Conservation (phyloP, 2,888 invertebrate species). For the Platycnemis pennipes region DNA sequence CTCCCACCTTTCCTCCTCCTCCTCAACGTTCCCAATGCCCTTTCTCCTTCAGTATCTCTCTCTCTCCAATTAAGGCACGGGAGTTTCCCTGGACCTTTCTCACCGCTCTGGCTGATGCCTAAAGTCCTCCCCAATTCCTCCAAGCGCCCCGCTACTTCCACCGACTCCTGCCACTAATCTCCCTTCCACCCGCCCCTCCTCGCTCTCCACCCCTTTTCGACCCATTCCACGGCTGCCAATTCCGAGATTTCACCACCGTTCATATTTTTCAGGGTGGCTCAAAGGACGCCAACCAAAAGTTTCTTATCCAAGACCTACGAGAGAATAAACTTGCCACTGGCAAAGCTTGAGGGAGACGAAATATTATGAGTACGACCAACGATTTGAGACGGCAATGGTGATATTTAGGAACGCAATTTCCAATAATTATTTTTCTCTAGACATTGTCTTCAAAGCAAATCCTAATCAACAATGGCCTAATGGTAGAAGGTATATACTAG, state of each 20-base stretch:
- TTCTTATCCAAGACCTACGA: too few relatives aligned
- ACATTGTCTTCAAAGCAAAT: too few relatives aligned
- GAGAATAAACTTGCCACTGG: too few relatives aligned
- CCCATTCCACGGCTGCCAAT: background rate
- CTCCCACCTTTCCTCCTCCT: background rate
- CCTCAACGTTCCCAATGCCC: background rate
- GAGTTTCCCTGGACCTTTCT: constrained; percentile 26
- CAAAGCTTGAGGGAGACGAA: too few relatives aligned
- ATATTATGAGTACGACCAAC: too few relatives aligned
- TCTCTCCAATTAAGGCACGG: constrained; percentile 62
- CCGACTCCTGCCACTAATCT: background rate
- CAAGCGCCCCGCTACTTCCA: background rate
- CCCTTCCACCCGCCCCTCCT: background rate
- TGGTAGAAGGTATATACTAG: too few relatives aligned
- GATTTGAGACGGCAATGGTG: too few relatives aligned
- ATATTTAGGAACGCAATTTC: too few relatives aligned
- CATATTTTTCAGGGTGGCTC: background rate
- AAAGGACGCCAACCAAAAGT: background rate
- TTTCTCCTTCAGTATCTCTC: background rate
- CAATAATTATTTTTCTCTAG: too few relatives aligned
- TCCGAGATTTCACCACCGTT: background rate
- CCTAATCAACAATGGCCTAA: too few relatives aligned
- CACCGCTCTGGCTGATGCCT: background rate
- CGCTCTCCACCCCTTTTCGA: background rate
- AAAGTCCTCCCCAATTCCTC: background rate